These are phyloP conservation scores for Drosophila robusta DNA, from an alignment of 2,888 invertebrate genomes.

Conservation along the genomic window DNA sequence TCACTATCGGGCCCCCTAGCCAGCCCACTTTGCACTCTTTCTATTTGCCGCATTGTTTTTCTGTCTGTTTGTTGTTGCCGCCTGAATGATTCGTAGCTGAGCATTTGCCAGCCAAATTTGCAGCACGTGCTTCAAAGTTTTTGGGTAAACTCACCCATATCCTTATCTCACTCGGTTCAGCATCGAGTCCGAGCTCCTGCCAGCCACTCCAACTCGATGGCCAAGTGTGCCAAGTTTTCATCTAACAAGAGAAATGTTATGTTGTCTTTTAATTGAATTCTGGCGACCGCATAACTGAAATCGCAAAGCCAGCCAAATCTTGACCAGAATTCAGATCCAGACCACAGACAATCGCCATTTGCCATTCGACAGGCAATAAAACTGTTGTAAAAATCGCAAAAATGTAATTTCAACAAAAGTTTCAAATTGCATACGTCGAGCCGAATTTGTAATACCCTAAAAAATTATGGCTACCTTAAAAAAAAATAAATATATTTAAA, in stretches of 20 bases:
- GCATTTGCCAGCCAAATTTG: conserved; percentile 69
- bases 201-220: neutral
- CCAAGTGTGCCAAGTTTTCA: conserved; percentile 40
- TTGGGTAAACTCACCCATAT: conserved; percentile 18
- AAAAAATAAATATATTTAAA: too few species aligned
- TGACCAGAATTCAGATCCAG: conserved; percentile 49
- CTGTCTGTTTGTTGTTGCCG: conserved; percentile 68
- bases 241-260: conserved; percentile 64
- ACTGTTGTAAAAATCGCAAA: conserved; percentile 68
- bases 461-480: neutral
- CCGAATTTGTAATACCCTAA: conserved; percentile 22
- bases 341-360: conserved; percentile 37
- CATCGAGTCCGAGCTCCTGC: conserved; percentile 11
- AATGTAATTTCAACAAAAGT: conserved; percentile 60
- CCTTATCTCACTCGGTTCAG: conserved; percentile 51
- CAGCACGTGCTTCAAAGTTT: conserved; percentile 68
- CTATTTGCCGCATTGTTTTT: conserved; percentile 73
- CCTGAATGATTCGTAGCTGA: conserved; percentile 73
- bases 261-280: conserved; percentile 79
- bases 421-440: neutral
- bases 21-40: conserved; percentile 14
- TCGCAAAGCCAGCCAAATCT: conserved; percentile 76
- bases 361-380: conserved; percentile 79
- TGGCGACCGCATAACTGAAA: conserved; percentile 77
- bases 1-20: neutral